These are phyloP conservation scores for Pygocentrus nattereri DNA, from an alignment of 2,797 vertebrate genomes.

Conservation along the genomic window DNA sequence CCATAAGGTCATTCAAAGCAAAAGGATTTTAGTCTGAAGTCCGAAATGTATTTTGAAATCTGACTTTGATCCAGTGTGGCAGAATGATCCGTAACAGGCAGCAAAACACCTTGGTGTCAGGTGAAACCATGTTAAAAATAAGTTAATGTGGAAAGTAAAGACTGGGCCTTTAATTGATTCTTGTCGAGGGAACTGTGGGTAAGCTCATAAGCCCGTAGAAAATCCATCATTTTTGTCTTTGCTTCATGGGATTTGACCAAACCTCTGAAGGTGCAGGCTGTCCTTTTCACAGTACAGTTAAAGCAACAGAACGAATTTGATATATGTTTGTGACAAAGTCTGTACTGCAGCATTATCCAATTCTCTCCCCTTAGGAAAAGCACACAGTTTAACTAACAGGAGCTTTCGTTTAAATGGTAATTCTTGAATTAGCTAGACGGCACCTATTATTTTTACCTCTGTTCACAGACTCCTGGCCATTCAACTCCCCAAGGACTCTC, in stretches of 20 bases:
- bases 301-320: constrained; percentile 29
- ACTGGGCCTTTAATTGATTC: constrained; percentile 32
- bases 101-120: not conserved
- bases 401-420: constrained; percentile 10
- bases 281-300: constrained; percentile 11
- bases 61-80: too few species aligned
- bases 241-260: constrained; percentile 27
- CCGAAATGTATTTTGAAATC: too few species aligned
- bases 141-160: not conserved
- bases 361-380: constrained; percentile 10
- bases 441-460: constrained; percentile 25
- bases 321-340: constrained; percentile 22
- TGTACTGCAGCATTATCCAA: constrained; percentile 12
- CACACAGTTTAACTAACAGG: constrained; percentile 8
- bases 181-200: constrained; percentile 12
- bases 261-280: constrained; percentile 13
- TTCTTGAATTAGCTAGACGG: constrained; percentile 2
- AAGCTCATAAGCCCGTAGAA: not conserved
- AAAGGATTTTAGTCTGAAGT: too few species aligned
- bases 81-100: not conserved
- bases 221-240: constrained; percentile 33
- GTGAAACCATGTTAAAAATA: not conserved
- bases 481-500: constrained; percentile 11
- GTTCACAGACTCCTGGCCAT: not conserved
- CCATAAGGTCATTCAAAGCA: too few species aligned